Evolutionary conservation across 2,797 vertebrate species (phyloP).

Genomic region (Anguilla anguilla): DNA sequence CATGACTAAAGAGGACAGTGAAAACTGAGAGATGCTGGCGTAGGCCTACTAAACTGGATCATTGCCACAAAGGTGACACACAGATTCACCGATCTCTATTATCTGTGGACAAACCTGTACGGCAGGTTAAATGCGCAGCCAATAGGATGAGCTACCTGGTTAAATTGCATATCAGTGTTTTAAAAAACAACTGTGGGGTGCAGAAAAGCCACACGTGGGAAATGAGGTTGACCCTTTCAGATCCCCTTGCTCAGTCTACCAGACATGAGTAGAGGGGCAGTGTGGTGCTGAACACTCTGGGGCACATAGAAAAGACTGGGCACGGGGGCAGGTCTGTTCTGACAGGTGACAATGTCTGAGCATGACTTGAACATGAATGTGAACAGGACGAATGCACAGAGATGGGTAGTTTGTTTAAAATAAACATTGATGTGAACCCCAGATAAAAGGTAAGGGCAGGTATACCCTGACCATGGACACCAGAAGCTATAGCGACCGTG

Average conservation of each 20-base stretch:
- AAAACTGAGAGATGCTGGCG: neutral
- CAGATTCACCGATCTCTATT: neutral
- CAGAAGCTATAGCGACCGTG: neutral
- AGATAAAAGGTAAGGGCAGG: neutral
- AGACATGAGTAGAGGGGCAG: neutral
- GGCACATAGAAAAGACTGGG: neutral
- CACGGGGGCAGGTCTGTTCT: neutral
- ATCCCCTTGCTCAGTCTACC: neutral
- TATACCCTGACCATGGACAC: neutral
- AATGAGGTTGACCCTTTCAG: neutral
- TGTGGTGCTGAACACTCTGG: neutral
- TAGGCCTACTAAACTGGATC: neutral
- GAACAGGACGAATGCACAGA: neutral
- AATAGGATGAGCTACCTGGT: neutral
- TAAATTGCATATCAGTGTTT: neutral
- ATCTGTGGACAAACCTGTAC: neutral
- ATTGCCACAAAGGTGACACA: neutral
- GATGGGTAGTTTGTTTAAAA: neutral
- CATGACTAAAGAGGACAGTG: neutral
- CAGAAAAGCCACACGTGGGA: neutral
- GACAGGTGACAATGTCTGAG: neutral
- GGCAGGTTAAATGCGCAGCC: neutral
- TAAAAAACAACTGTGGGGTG: neutral
- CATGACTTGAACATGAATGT: neutral
- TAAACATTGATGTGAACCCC: neutral